phyloP scores from a whole-genome alignment of 2,113 vertebrate species.

The Melanocharis versteri region DNA sequence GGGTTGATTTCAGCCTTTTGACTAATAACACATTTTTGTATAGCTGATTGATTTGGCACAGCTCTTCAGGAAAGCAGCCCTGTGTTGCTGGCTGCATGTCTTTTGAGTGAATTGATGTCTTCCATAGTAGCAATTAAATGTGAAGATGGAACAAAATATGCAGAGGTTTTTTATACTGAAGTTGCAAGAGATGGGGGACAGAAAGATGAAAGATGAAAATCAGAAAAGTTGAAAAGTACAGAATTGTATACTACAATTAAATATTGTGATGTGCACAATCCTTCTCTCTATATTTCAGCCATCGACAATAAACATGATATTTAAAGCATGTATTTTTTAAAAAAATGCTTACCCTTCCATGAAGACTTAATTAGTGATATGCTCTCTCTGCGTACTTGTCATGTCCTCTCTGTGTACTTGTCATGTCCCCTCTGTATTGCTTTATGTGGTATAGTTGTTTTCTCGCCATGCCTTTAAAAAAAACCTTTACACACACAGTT shows the following conservation, averaged over 20 bases:
- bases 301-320: neutral
- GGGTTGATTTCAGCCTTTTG: neutral
- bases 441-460: neutral
- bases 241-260: neutral
- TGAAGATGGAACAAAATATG: neutral
- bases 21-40: neutral
- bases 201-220: neutral
- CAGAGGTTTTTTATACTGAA: neutral
- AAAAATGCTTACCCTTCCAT: neutral
- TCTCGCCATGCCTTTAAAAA: neutral
- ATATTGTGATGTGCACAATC: neutral
- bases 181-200: neutral
- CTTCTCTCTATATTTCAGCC: neutral
- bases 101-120: neutral
- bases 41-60: neutral
- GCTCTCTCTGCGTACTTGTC: neutral
- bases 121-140: neutral
- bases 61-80: neutral
- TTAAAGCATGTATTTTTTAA: neutral
- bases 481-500: neutral
- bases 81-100: neutral
- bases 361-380: neutral
- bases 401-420: neutral
- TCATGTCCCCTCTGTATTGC: neutral
- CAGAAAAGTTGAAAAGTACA: neutral